Evolutionary conservation across 1,140 invertebrate species (phyloP), one percentile per base, ranked within the genome.

Genomic region (Mercenaria mercenaria): DNA sequence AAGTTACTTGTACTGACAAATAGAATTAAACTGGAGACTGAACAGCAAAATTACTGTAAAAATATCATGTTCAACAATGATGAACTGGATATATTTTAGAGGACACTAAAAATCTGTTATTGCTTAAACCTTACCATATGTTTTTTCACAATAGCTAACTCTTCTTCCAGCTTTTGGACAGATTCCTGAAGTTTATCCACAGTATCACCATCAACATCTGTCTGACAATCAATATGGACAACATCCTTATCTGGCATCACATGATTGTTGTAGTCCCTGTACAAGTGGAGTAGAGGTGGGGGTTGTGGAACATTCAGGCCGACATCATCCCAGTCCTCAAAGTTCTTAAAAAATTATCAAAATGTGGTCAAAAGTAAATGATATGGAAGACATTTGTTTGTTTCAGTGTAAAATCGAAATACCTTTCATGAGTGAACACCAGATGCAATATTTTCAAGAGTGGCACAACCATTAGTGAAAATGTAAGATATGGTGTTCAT

Each of bases 251-350:
- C 64, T n/a, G 94, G 95, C 34, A 85, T 86, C 0, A 90, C 90
- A 91, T 95, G 95, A 32, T 93, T 94, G 26, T 95, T 93, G 91
- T 97, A 97, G 89, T 98, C 98, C 91, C 98, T 96, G 94, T 98
- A 98, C 43, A 99, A 96, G 50, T 97, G 97, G 39, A 98, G 95
- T 15, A 99, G 95, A 94, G 97, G 97, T 15, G 98, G 97, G 34
- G 98, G 98, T 93, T 98, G 97, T 1, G 98, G 97, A 94, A 98
- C 98, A 95, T 99, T 98, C 23, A 99, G 96, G 2, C 98, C 98
- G 83, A 96, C 96, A 96, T 98, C 98, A 96, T 98, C 98, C 98
- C 98, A 99, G 94, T 98, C 98, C 96, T 99, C 98, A 97, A 99
- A 98, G 96, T 99, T 98, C 97, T 98, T 91, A 10, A 95, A 94